A percentile compares a stretch with the other conserved stretches of the same genome.
phyloP scores from a whole-genome alignment of 2,113 vertebrate species.

The Sinocyclocheilus maitianheensis region DNA sequence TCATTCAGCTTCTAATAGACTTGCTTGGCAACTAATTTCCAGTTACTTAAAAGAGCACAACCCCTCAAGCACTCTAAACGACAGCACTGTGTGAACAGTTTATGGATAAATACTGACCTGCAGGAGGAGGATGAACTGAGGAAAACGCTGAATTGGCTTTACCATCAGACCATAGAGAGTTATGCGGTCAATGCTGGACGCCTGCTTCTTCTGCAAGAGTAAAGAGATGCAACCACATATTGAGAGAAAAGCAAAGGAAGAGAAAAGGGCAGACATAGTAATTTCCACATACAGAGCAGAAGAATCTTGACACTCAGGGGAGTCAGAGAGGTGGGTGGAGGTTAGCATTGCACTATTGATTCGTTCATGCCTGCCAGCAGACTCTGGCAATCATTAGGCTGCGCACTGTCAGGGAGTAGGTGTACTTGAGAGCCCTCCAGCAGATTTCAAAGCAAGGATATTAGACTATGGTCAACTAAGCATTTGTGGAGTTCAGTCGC shows the following conservation, averaged over 20 bases:
- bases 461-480: constrained; percentile 13
- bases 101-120: constrained; percentile 78
- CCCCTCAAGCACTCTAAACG: constrained; percentile 6
- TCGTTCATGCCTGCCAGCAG: constrained; percentile 33
- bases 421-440: constrained; percentile 13
- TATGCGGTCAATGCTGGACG: constrained; percentile 87
- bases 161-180: constrained; percentile 96
- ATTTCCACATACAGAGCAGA: constrained; percentile 35
- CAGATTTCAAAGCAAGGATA: constrained; percentile 11
- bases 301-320: constrained; percentile 29
- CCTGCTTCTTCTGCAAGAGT: constrained; percentile 85
- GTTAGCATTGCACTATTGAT: constrained; percentile 47
- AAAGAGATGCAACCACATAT: constrained; percentile 10
- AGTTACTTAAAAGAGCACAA: background rate
- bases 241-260: constrained; percentile 9
- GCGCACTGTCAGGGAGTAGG: constrained; percentile 26
- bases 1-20: constrained; percentile 34
- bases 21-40: constrained; percentile 16
- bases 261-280: background rate
- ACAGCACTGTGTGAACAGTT: background rate
- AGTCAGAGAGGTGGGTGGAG: constrained; percentile 39
- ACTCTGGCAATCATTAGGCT: constrained; percentile 38
- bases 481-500: background rate
- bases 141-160: constrained; percentile 95
- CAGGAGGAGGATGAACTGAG: constrained; percentile 94